Base-by-base conservation (phyloP, 2,113 vertebrate genomes). In the Labrus mixtus region DNA sequence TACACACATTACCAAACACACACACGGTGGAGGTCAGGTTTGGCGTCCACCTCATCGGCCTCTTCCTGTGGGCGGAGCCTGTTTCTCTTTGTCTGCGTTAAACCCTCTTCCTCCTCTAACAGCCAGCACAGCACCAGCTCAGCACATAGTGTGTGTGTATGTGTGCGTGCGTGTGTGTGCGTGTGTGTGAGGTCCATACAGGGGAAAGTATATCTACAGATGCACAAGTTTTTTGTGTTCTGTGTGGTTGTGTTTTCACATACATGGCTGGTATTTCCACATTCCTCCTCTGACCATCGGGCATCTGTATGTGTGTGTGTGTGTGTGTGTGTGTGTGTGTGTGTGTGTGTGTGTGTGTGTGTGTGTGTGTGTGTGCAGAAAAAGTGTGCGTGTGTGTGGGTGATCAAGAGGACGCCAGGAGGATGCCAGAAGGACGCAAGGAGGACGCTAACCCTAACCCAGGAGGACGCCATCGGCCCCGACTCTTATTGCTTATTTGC, bases 121-220 rank as follows among this genome's bases (percentile, higher is more conserved):
- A 71, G 76, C 89, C 51, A 86, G 82, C 78, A 0, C 76, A 90
- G 88, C 87, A 88, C 83, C 81, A 89, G 8, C 77, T 91, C 89
- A 89, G 91, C 91, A 91, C 78, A 87, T 82, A 71, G 50, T 33
- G n/a, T 15, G 46, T 70, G 56, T 74, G 63, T 11, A 6, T 46
- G 45, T 46, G 45, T 46, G 45, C 13, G 41, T 43, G 25, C 25
- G 39, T n/a, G 66, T 13, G 0, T 57, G n/a, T 1, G 41, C 12
- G 41, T 43, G 41, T 43, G 41, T 43, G 41, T 43, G n/a, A n/a
- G n/a, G n/a, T 37, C 36, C 36, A 39, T 39, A 10, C 10, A 65
- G 3, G 22, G 29, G 61, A 77, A 50, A 45, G 56, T 16, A 59
- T 62, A 57, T 66, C 19, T 23, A 57, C 22, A 10, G 25, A 51